Evolutionary conservation across 2,888 invertebrate species (phyloP), one percentile per base, ranked within the genome.

Genomic region (Drymonia ruficornis): DNA sequence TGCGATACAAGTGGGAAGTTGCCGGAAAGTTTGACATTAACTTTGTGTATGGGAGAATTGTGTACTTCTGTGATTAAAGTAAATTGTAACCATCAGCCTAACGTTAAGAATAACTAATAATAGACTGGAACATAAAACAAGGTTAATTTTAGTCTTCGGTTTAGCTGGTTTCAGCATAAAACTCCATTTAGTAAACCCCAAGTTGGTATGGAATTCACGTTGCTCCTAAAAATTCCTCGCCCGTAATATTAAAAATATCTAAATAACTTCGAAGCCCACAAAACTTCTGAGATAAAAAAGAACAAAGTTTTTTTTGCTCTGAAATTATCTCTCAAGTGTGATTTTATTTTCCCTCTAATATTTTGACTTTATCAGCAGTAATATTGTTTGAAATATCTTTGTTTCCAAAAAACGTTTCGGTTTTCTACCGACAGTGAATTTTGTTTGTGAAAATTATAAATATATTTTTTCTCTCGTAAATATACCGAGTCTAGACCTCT

Each of bases 341-440:
- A 36, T 36, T 36, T 36, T n/a, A 36, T 36, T 36, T 36, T 36
- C n/a, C n/a, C n/a, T 36, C n/a, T 36, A 36, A 36, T 36, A n/a
- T n/a, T 36, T 36, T 5, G 36, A 11, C 13, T n/a, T n/a, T 36
- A n/a, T n/a, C 36, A 36, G 36, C n/a, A n/a, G n/a, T n/a, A 36
- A 36, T n/a, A 36, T 36, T 36, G 9, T 13, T 9, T 0, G n/a
- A 9, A n/a, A 36, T 36, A 36, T 6, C 7, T 5, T n/a, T 3
- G 13, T n/a, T 5, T n/a, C 13, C 13, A 13, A 36, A 36, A 31
- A 11, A 31, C 3, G 2, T 31, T 31, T 31, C 3, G 11, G 9
- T 9, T 2, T 6, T 29, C 9, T 29, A 29, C 9, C 29, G 31
- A 7, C 31, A 31, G 31, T 31, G 31, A 8, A 7, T 31, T 31